phyloP scores from a whole-genome alignment of 1,140 invertebrate genomes.

The Orchestia grillus region DNA sequence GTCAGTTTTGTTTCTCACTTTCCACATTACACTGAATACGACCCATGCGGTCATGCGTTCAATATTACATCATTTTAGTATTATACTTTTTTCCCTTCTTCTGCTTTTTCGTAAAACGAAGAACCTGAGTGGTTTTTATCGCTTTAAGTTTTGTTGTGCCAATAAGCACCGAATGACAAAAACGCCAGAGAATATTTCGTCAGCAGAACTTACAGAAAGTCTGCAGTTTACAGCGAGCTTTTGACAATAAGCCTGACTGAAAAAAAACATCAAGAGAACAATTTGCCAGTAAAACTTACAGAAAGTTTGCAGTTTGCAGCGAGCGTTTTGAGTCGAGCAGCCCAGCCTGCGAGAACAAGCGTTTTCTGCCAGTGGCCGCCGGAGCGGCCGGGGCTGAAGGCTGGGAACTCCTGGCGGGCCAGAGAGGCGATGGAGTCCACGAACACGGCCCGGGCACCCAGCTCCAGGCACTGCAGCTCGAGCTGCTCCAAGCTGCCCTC shows the following conservation, averaged over 20 bases:
- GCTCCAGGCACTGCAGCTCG: conserved; percentile 40
- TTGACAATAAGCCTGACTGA: too few relatives aligned
- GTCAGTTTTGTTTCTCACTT: too few relatives aligned
- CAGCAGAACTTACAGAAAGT: not conserved
- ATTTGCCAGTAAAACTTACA: not conserved
- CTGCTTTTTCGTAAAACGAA: too few relatives aligned
- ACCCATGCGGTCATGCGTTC: too few relatives aligned
- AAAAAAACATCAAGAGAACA: not conserved
- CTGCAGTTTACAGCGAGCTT: conserved; percentile 24
- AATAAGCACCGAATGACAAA: not conserved
- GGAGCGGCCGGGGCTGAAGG: not conserved
- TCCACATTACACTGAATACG: too few relatives aligned
- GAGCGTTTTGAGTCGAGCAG: conserved; percentile 34
- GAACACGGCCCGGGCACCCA: not conserved
- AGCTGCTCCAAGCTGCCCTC: not conserved
- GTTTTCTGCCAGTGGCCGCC: conserved; percentile 42
- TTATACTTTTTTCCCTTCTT: too few relatives aligned
- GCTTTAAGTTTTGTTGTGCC: too few relatives aligned
- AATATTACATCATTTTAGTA: too few relatives aligned
- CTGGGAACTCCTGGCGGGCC: conserved; percentile 1
- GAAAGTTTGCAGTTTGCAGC: conserved; percentile 33
- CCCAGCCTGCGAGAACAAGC: conserved; percentile 3
- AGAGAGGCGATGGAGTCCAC: conserved; percentile 35
- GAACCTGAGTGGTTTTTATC: too few relatives aligned
- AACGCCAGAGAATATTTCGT: not conserved